phyloP scores from a whole-genome alignment of 1,140 invertebrate species.

The Macrobrachium rosenbergii region DNA sequence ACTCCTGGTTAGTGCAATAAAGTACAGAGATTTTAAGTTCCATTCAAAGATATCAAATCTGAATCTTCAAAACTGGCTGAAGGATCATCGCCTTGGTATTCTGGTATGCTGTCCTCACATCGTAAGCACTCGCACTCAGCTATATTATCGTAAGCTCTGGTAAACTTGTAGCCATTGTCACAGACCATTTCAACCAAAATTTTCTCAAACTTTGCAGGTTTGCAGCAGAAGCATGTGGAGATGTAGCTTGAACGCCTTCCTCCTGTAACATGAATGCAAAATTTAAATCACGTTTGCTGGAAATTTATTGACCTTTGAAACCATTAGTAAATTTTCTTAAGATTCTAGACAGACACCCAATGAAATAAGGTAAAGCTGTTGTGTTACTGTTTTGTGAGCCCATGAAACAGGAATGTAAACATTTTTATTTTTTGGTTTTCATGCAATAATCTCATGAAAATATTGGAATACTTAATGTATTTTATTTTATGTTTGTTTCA shows the following conservation, averaged over 20 bases:
- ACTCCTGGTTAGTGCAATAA: too few species aligned
- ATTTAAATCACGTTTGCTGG: neutral
- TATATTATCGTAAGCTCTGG: conserved; percentile 62
- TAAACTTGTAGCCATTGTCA: conserved; percentile 62
- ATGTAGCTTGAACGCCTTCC: conserved; percentile 32
- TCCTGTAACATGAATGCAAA: neutral
- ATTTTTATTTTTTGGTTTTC: too few species aligned
- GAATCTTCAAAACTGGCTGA: too few species aligned
- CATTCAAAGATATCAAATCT: too few species aligned
- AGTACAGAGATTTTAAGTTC: too few species aligned
- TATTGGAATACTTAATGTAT: too few species aligned
- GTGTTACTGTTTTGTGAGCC: too few species aligned
- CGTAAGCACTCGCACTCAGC: conserved; percentile 52
- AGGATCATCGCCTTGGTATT: conserved; percentile 36
- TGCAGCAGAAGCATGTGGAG: conserved; percentile 65
- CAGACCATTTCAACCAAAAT: conserved; percentile 61
- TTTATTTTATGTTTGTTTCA: too few species aligned
- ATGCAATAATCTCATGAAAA: too few species aligned
- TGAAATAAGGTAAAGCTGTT: too few species aligned
- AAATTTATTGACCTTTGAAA: neutral
- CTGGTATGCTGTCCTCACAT: conserved; percentile 26
- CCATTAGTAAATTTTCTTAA: neutral
- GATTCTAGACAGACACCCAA: too few species aligned
- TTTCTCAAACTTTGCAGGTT: conserved; percentile 59
- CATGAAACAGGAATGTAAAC: too few species aligned